These are phyloP conservation scores for Sterna hirundo DNA, from an alignment of 2,113 vertebrate species.

Conservation along the genomic window DNA sequence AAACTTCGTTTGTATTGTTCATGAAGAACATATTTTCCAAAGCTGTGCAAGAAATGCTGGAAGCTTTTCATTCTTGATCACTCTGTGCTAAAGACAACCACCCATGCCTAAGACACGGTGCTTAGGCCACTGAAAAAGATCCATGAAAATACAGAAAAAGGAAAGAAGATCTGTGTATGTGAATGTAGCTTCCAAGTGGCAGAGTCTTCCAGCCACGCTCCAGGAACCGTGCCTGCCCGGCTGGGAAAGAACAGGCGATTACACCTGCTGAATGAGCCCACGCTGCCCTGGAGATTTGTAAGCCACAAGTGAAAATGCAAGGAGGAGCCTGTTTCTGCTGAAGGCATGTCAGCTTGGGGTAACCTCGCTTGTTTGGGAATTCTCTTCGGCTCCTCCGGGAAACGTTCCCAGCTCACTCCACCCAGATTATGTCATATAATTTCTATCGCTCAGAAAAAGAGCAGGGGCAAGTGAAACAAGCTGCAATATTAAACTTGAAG, in stretches of 20 bases:
- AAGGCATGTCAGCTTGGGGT: background rate
- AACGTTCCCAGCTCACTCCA: background rate
- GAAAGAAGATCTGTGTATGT: accelerated
- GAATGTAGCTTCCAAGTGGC: accelerated
- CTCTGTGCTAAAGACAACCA: background rate
- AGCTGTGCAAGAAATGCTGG: background rate
- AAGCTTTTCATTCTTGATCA: background rate
- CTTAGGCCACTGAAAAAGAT: background rate
- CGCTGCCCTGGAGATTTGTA: background rate
- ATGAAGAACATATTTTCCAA: background rate
- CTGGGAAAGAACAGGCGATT: background rate
- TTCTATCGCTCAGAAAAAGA: background rate
- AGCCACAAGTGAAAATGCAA: background rate
- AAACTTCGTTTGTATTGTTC: background rate
- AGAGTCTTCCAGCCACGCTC: background rate
- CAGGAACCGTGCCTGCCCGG: background rate
- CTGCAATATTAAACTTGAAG: background rate
- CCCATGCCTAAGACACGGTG: background rate
- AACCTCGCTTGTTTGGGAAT: background rate
- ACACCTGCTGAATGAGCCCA: background rate
- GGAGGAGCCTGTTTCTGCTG: background rate
- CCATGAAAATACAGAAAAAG: background rate
- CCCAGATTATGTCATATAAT: background rate
- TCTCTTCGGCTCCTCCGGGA: background rate
- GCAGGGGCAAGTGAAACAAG: background rate